Conservation (phyloP, 2,888 invertebrate species). For the Erebia ligea region DNA sequence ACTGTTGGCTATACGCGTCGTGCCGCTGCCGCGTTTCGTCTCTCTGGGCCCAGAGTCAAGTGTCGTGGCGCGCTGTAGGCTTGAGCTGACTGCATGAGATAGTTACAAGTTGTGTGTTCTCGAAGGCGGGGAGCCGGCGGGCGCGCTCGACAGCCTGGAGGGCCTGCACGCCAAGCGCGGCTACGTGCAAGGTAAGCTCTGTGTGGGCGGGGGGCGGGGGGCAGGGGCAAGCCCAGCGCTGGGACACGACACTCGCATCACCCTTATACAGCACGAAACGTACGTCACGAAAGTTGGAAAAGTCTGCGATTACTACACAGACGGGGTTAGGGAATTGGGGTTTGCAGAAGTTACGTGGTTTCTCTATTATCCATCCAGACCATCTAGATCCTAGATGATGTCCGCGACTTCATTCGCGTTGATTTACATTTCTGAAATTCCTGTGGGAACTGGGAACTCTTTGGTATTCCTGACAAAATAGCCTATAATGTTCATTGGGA, state of each 20-base stretch:
- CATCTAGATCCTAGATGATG: too few species aligned
- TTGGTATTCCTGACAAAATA: too few species aligned
- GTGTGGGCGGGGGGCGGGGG: conserved; percentile 21
- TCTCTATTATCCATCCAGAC: too few species aligned
- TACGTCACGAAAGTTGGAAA: neutral
- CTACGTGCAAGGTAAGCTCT: conserved; percentile 45
- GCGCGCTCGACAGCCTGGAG: conserved; percentile 41
- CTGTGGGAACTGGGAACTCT: too few species aligned
- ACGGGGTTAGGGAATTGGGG: too few species aligned
- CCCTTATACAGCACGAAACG: neutral
- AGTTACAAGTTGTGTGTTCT: conserved; percentile 42
- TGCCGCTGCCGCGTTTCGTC: neutral
- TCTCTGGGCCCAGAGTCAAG: neutral
- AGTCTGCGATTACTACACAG: neutral
- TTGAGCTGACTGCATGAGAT: conserved; percentile 33
- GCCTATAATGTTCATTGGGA: too few species aligned
- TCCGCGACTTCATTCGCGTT: too few species aligned
- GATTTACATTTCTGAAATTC: too few species aligned
- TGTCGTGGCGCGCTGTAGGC: conserved; percentile 2
- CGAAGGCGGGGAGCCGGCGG: conserved; percentile 44
- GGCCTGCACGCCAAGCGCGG: conserved; percentile 46
- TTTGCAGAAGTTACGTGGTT: too few species aligned
- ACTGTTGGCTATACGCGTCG: neutral
- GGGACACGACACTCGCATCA: neutral
- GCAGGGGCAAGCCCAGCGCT: neutral